Evolutionary conservation across 2,797 vertebrate genomes (phyloP).

Genomic region (Rhabdomys pumilio): DNA sequence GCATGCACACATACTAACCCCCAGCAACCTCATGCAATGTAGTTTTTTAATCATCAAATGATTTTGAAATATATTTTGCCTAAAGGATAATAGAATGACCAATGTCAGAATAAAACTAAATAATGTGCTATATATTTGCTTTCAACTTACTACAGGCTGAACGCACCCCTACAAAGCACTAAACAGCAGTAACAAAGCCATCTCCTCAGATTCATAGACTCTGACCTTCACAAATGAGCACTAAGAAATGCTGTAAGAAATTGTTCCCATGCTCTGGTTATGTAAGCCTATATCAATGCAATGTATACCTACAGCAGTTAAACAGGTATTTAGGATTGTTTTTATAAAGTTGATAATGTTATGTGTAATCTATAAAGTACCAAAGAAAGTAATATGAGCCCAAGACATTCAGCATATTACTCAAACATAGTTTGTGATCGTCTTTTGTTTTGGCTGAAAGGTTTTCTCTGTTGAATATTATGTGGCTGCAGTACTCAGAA

Average conservation of each 20-base stretch:
- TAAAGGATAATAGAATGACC: neutral
- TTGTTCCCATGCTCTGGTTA: neutral
- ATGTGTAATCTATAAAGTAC: neutral
- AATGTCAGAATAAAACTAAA: neutral
- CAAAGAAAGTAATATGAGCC: neutral
- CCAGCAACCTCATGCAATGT: neutral
- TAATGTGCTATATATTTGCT: neutral
- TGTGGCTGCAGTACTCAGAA: neutral
- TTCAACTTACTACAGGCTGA: neutral
- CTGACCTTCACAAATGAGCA: neutral
- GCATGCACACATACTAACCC: neutral
- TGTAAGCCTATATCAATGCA: neutral
- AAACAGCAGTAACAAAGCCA: neutral
- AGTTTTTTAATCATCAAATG: neutral
- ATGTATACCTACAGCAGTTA: neutral
- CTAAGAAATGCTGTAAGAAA: neutral
- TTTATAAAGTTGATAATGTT: neutral
- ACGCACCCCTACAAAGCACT: neutral
- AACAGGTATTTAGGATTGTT: neutral
- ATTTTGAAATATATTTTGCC: slow-evolving; percentile 30
- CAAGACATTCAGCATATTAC: neutral
- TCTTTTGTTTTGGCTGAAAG: neutral
- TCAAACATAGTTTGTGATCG: neutral
- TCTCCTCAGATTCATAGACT: neutral
- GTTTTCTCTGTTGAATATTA: neutral